Evolutionary conservation across 2,888 invertebrate genomes (phyloP).

Genomic region (Euplagia quadripunctaria): DNA sequence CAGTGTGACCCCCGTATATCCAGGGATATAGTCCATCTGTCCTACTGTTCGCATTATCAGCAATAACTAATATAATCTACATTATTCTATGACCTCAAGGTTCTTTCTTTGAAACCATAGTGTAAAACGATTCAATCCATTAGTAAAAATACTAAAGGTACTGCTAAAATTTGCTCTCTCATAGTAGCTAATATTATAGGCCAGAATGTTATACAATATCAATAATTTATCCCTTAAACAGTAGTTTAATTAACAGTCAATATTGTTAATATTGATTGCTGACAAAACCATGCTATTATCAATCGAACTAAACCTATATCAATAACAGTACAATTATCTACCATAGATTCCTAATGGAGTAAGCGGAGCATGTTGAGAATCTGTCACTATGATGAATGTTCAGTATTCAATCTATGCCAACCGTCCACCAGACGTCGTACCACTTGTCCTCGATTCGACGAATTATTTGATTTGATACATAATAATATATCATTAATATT

Average conservation of each 20-base stretch:
- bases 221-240: neutral
- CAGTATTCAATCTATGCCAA: conserved; percentile 42
- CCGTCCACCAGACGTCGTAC: conserved; percentile 14
- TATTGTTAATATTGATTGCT: too few relatives aligned
- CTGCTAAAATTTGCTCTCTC: neutral
- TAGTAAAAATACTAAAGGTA: neutral
- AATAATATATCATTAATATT: conserved; percentile 2
- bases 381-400: conserved; percentile 11
- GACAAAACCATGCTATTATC: neutral
- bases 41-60: neutral
- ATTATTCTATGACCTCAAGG: neutral
- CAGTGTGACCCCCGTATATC: too few relatives aligned
- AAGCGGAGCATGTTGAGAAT: neutral
- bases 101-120: neutral
- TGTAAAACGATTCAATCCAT: neutral
- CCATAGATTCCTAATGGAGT: conserved; percentile 2
- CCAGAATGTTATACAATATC: too few relatives aligned
- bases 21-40: neutral
- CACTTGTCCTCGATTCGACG: conserved; percentile 16
- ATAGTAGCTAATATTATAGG: neutral
- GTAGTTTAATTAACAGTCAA: neutral
- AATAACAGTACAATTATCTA: neutral
- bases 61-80: neutral
- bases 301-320: neutral
- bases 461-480: conserved; percentile 2